phyloP scores from a whole-genome alignment of 2,113 vertebrate species.

The Eudyptes chrysolophus region DNA sequence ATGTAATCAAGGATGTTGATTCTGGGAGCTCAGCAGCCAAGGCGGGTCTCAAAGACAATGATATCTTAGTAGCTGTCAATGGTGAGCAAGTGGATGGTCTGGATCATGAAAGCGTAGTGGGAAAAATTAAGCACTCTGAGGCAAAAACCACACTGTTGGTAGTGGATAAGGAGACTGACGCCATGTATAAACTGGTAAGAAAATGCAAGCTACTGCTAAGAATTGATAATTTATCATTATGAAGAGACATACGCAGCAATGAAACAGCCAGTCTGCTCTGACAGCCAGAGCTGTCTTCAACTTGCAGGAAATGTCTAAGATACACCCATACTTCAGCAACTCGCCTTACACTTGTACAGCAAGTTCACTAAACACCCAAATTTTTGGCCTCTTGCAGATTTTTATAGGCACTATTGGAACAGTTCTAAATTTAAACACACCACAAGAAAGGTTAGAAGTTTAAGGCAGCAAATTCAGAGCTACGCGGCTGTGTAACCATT shows the following conservation, averaged over 20 bases:
- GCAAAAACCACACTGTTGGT: constrained; percentile 82
- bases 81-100: constrained; percentile 75
- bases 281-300: not conserved
- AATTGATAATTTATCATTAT: not conserved
- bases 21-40: constrained; percentile 82
- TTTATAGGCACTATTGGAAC: not conserved
- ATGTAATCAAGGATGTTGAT: constrained; percentile 84
- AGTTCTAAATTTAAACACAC: not conserved
- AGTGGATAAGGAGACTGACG: constrained; percentile 82
- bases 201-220: not conserved
- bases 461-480: not conserved
- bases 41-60: constrained; percentile 80
- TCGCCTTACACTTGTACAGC: not conserved
- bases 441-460: not conserved
- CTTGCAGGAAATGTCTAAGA: not conserved
- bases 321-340: not conserved
- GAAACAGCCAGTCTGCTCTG: not conserved
- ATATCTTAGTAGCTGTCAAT: constrained; percentile 87
- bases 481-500: not conserved
- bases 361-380: not conserved
- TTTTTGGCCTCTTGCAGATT: not conserved
- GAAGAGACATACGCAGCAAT: not conserved
- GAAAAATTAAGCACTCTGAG: constrained; percentile 79
- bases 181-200: constrained; percentile 86
- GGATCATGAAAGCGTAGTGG: constrained; percentile 84